These are phyloP conservation scores for Sarcophaga bullata DNA, from an alignment of 1,140 invertebrate genomes.

Conservation along the genomic window DNA sequence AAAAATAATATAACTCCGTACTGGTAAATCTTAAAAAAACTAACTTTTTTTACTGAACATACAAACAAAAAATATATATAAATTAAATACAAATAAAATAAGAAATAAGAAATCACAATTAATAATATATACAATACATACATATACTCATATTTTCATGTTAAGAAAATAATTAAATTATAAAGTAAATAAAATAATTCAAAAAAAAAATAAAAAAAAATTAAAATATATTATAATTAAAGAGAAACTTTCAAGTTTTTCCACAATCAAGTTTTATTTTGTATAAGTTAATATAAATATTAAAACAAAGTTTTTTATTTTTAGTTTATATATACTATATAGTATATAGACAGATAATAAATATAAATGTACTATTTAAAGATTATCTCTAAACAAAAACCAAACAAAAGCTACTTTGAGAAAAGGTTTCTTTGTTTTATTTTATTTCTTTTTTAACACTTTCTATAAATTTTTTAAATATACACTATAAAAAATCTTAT, in stretches of 20 bases:
- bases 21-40: neutral
- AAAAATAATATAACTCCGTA: neutral
- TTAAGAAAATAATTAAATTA: constrained; percentile 14
- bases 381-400: neutral
- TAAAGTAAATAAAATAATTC: constrained; percentile 25
- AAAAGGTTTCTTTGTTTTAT: constrained; percentile 16
- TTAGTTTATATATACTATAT: constrained; percentile 23
- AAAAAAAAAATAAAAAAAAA: neutral
- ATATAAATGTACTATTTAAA: neutral
- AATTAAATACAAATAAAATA: constrained; percentile 9
- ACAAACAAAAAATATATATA: constrained; percentile 4
- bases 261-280: constrained; percentile 5
- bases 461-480: neutral
- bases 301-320: neutral
- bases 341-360: neutral
- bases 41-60: constrained; percentile 13
- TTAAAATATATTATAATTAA: neutral
- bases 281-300: constrained; percentile 22
- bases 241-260: neutral
- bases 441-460: neutral
- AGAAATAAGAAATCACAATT: neutral
- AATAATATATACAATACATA: neutral
- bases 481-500: neutral
- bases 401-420: neutral
- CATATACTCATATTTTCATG: constrained; percentile 22